Conservation (phyloP, 2,888 invertebrate species). For the Eupithecia insigniata region DNA sequence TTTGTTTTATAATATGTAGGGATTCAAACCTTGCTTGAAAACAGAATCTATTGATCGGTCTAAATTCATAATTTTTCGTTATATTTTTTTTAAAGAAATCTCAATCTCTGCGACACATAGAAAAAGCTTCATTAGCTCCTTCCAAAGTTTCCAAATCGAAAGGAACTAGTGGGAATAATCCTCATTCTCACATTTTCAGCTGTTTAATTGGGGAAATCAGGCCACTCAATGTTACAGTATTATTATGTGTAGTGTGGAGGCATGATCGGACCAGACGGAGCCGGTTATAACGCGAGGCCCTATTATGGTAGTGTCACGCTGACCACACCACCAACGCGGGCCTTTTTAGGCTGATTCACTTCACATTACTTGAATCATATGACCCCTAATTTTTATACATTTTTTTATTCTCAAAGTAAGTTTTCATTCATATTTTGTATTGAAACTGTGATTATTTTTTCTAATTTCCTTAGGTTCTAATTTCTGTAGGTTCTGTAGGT, state of each 20-base stretch:
- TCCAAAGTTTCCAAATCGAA: neutral
- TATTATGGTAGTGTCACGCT: neutral
- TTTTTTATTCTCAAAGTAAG: neutral
- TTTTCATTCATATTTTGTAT: neutral
- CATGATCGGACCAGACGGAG: neutral
- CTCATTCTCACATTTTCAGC: no score
- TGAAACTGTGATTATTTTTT: neutral
- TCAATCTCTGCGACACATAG: no score
- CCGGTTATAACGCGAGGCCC: constrained; percentile 1
- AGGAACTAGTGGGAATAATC: neutral
- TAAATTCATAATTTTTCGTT: neutral
- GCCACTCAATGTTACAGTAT: neutral
- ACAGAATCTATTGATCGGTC: neutral
- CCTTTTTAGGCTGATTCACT: neutral
- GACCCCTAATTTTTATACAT: neutral
- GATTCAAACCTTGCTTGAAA: no score
- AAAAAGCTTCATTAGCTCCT: neutral
- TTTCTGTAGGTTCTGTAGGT: neutral
- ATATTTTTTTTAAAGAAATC: no score
- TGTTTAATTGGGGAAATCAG: no score
- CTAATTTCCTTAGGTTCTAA: neutral
- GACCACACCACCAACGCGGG: constrained; percentile 5
- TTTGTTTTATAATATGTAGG: no score
- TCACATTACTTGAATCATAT: neutral
- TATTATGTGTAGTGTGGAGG: neutral